A percentile compares a stretch with the other conserved stretches of the same genome.
These are phyloP conservation scores for Zeus faber DNA, from an alignment of 2,113 vertebrate genomes.

Conservation along the genomic window DNA sequence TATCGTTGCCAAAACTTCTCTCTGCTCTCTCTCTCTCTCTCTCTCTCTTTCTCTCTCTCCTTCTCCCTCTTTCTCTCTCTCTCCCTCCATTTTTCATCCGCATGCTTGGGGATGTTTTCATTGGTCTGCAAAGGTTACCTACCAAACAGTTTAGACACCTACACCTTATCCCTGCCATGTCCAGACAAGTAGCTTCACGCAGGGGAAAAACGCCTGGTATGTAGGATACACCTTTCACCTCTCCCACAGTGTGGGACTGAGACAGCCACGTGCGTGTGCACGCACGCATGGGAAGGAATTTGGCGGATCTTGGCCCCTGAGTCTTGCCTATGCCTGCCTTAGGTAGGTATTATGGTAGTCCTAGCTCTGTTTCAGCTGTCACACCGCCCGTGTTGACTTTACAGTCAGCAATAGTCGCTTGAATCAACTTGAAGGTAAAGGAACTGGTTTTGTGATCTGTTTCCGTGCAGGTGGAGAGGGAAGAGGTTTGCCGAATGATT, in stretches of 20 bases:
- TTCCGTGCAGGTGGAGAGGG: too few species aligned
- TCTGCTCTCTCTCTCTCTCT: not conserved
- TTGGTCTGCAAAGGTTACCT: not conserved
- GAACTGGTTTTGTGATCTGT: too few species aligned
- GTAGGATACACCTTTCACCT: slow-evolving; percentile 2
- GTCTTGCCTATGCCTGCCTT: slow-evolving; percentile 51
- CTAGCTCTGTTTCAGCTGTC: slow-evolving; percentile 32
- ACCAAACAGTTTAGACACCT: too few species aligned
- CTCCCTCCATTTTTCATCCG: not conserved
- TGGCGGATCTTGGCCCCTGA: slow-evolving; percentile 37
- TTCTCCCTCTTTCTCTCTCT: not conserved
- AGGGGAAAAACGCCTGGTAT: too few species aligned
- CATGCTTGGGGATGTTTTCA: not conserved
- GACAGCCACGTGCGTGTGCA: slow-evolving; percentile 25
- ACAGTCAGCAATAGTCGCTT: slow-evolving; percentile 29
- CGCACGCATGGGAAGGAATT: slow-evolving; percentile 30
- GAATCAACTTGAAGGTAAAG: too few species aligned
- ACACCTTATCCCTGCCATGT: too few species aligned
- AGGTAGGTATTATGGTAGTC: slow-evolving; percentile 44
- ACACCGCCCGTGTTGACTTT: slow-evolving; percentile 47
- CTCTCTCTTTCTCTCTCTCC: not conserved
- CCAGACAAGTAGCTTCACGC: not conserved
- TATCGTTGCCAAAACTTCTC: not conserved
- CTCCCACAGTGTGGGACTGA: slow-evolving; percentile 9
- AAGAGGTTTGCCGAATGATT: too few species aligned